Base-by-base conservation (phyloP, 2,888 invertebrate species). In the Lepidocyrtoides sp. region DNA sequence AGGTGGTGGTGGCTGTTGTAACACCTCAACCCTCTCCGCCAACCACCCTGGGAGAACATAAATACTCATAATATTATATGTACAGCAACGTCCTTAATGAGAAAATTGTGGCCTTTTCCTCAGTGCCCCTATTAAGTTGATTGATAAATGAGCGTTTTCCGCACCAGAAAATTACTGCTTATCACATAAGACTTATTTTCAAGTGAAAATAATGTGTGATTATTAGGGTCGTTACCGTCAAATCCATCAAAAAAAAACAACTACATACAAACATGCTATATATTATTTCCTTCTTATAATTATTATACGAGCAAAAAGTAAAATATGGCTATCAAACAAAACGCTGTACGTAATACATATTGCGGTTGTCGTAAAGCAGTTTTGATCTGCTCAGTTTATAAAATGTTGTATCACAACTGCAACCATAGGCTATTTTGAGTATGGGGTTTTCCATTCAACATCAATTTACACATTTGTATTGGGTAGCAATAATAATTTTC, bases 101-200 rank as follows among this genome's bases (percentile, higher is more conserved):
- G 85, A 85, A 85, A 85, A 85, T 85, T 91, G 75, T 81, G 26
- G 79, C 86, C 63, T 75, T 85, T 85, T 72, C 85, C 72, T 72
- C 66, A 36, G 32, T 72, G 85, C 85, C 85, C 85, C 85, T 85
- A 91, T 91, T 91, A 91, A 81, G 69, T 91, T 93, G 93, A 93
- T 94, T 94, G 93, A 94, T 94, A 94, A 94, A 94, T 93, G 93
- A 92, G 85, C 91, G 89, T 94, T 93, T 94, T 94, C 93, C 93
- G 93, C 92, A 92, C 92, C 91, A 91, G 91, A 84, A 93, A 94
- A 93, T 94, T 94, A 94, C 91, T 89, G 92, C 72, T 93, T 93
- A 93, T 94, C 93, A 93, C 75, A 75, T 26, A 85, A 79, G 88
- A 82, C 87, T 79, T 60, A 77, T 79, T 87, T 81, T 86, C 91